phyloP scores from a whole-genome alignment of 1,140 invertebrate genomes.

The Aplysia californica region DNA sequence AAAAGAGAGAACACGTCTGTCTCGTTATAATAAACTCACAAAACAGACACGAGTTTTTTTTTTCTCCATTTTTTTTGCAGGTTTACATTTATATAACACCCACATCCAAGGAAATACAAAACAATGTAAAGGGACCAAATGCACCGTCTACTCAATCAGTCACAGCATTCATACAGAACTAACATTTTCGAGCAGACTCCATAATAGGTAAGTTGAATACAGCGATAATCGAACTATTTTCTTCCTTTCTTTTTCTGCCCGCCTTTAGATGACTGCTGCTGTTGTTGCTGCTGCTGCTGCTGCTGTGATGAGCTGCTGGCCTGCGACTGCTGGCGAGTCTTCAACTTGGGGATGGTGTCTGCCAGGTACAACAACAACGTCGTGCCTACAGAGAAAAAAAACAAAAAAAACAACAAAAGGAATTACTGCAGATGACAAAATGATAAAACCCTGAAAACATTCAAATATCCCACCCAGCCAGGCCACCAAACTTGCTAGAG shows the following conservation, averaged over 20 bases:
- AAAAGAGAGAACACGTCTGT: no score
- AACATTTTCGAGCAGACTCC: no score
- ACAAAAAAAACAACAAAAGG: not conserved
- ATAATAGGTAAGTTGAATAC: no score
- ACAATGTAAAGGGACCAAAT: no score
- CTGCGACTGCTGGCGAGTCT: slow-evolving; percentile 71
- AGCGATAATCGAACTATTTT: no score
- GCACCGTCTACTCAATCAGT: no score
- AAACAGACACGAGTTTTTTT: no score
- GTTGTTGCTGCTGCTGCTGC: slow-evolving; percentile 19
- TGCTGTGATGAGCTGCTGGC: slow-evolving; percentile 32
- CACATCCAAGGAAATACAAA: no score
- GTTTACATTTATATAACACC: no score
- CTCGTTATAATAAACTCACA: no score
- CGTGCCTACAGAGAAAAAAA: slow-evolving; percentile 71
- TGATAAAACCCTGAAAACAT: slow-evolving; percentile 4
- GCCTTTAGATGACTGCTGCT: slow-evolving; percentile 33
- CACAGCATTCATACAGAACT: no score
- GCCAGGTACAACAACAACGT: slow-evolving; percentile 82
- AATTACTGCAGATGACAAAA: not conserved
- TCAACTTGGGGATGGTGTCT: slow-evolving; percentile 92
- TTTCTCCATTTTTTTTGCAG: no score
- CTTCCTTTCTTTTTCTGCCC: slow-evolving; percentile 55
- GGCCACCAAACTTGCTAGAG: not conserved
- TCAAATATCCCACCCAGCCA: not conserved